Conservation (phyloP, 1,140 invertebrate species). For the Drosophila ogumai region DNA sequence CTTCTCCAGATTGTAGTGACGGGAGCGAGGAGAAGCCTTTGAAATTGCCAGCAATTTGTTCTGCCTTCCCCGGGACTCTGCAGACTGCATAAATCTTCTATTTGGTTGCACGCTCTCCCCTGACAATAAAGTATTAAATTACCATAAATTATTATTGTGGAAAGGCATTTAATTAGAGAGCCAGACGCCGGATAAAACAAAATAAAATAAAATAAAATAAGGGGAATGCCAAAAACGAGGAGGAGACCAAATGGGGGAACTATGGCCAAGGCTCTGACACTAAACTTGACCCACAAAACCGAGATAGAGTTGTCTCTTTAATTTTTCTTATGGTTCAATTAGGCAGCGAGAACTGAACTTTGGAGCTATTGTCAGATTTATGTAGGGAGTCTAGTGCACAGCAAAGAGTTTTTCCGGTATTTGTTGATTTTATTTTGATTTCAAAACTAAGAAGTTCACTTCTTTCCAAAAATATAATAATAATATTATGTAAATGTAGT, state of each 20-base stretch:
- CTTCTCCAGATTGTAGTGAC: slow-evolving; percentile 51
- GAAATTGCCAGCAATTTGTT: slow-evolving; percentile 70
- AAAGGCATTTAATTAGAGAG: slow-evolving; percentile 69
- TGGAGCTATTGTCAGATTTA: not conserved
- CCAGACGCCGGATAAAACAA: slow-evolving; percentile 45
- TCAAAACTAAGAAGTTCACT: no score
- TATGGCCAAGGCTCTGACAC: slow-evolving; percentile 47
- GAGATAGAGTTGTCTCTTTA: slow-evolving; percentile 22
- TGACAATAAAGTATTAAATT: slow-evolving; percentile 71
- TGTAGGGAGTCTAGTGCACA: not conserved
- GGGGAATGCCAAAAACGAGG: not conserved
- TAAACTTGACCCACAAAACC: slow-evolving; percentile 61
- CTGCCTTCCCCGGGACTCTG: slow-evolving; percentile 21
- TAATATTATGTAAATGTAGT: no score
- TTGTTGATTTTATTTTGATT: no score
- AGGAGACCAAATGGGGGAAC: not conserved
- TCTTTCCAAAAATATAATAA: no score
- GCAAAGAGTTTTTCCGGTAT: not conserved
- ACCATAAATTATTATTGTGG: slow-evolving; percentile 78
- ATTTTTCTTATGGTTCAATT: slow-evolving; percentile 13
- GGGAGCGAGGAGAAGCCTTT: slow-evolving; percentile 29
- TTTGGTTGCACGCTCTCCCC: slow-evolving; percentile 16
- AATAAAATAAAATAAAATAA: slow-evolving; percentile 1
- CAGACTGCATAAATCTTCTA: slow-evolving; percentile 39
- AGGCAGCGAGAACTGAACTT: slow-evolving; percentile 1